These are phyloP conservation scores for Yponomeuta cagnagella DNA, from an alignment of 2,888 invertebrate genomes.

Conservation along the genomic window DNA sequence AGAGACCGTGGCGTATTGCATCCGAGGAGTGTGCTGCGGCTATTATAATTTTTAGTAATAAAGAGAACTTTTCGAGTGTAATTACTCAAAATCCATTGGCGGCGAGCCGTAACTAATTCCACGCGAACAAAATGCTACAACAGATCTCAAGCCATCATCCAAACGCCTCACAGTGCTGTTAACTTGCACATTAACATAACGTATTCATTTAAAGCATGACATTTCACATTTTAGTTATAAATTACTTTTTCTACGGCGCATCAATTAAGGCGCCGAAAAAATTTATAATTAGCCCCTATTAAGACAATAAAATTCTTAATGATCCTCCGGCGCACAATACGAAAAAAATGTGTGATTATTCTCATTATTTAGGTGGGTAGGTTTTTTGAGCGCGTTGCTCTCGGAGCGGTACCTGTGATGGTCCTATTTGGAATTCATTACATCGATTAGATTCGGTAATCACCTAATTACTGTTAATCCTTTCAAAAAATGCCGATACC, in stretches of 20 bases:
- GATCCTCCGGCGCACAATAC: conserved; percentile 72
- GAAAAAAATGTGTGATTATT: conserved; percentile 74
- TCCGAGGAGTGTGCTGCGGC: not conserved
- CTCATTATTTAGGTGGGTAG: conserved; percentile 71
- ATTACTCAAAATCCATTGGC: conserved; percentile 55
- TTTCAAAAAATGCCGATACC: conserved; percentile 20
- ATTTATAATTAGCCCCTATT: conserved; percentile 74
- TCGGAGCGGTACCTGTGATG: conserved; percentile 60
- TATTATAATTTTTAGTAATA: not conserved
- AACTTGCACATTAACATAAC: conserved; percentile 70
- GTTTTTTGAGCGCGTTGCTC: conserved; percentile 62
- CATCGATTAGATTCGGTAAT: conserved; percentile 75
- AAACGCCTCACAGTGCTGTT: conserved; percentile 61
- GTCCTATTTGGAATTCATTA: conserved; percentile 71
- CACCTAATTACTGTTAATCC: conserved; percentile 59
- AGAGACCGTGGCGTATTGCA: not conserved
- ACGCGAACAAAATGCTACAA: conserved; percentile 65
- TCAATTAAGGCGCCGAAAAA: conserved; percentile 74
- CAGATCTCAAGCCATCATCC: conserved; percentile 53
- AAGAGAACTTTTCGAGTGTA: conserved; percentile 19
- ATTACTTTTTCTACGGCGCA: conserved; percentile 69
- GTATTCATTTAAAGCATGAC: conserved; percentile 73
- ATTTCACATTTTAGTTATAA: conserved; percentile 73
- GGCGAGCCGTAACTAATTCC: conserved; percentile 64
- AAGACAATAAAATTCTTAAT: conserved; percentile 76